These are phyloP conservation scores for Anguilla marmorata DNA, from an alignment of 2,797 vertebrate species.

Conservation along the genomic window DNA sequence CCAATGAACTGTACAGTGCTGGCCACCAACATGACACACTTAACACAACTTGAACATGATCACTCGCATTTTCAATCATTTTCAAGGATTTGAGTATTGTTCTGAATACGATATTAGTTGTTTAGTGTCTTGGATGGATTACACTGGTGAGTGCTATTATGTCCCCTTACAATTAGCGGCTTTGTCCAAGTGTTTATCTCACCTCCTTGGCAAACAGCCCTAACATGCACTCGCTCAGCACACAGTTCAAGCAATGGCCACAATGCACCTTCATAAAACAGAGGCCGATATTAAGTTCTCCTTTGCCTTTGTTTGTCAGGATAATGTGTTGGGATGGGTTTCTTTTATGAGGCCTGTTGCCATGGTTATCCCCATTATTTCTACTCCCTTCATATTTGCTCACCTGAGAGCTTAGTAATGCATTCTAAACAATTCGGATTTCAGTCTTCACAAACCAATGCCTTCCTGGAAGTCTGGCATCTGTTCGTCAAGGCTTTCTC, in stretches of 20 bases:
- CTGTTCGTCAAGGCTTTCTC: neutral
- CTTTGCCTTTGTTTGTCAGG: slow-evolving; percentile 11
- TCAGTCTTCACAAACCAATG: neutral
- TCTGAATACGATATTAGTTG: neutral
- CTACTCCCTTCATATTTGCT: slow-evolving; percentile 17
- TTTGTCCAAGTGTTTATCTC: neutral
- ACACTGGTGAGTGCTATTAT: neutral
- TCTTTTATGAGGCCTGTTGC: slow-evolving; percentile 35
- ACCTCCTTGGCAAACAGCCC: neutral
- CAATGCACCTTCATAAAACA: neutral
- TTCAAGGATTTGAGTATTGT: neutral
- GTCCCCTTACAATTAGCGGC: neutral
- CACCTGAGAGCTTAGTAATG: neutral
- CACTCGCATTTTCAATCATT: neutral
- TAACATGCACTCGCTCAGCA: slow-evolving; percentile 6
- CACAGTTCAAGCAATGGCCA: slow-evolving; percentile 1
- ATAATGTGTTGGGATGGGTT: neutral
- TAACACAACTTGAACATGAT: neutral
- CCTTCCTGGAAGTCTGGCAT: neutral
- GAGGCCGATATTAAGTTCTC: neutral
- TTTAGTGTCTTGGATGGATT: neutral
- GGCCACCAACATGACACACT: neutral
- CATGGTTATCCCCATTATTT: slow-evolving; percentile 25
- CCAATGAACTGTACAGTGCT: neutral
- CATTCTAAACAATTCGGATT: slow-evolving; percentile 12